Percentiles rank a stretch among this genome's conserved stretches.
Evolutionary conservation across 2,797 vertebrate species (phyloP).

Genomic region (Atherinosoma microstoma): DNA sequence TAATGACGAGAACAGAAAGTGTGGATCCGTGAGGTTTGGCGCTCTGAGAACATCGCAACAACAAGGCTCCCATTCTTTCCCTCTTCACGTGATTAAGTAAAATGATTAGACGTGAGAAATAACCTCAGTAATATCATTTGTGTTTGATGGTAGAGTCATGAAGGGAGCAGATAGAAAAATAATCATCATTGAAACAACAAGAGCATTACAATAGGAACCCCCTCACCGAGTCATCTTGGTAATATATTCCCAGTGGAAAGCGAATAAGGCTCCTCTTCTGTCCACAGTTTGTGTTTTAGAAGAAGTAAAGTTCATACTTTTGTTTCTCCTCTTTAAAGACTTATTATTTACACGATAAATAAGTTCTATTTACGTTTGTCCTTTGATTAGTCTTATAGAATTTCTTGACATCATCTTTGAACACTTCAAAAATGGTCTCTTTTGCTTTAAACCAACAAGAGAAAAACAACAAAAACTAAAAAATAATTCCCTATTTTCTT

Average conservation of each 20-base stretch:
- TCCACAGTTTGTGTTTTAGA: constrained; percentile 79
- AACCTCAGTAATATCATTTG: constrained; percentile 46
- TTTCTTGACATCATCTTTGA: constrained; percentile 84
- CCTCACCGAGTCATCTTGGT: constrained; percentile 56
- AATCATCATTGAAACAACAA: constrained; percentile 83
- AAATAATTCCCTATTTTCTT: constrained; percentile 20
- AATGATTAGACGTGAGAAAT: constrained; percentile 56
- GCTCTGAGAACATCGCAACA: constrained; percentile 46
- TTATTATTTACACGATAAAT: constrained; percentile 87
- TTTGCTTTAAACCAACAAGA: constrained; percentile 51
- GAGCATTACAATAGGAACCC: constrained; percentile 71
- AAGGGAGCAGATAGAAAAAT: constrained; percentile 86
- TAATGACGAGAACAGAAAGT: constrained; percentile 51
- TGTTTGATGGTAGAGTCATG: constrained; percentile 61
- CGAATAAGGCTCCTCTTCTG: constrained; percentile 81
- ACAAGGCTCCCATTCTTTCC: constrained; percentile 40
- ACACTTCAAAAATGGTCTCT: constrained; percentile 67
- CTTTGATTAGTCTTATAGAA: constrained; percentile 72
- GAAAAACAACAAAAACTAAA: constrained; percentile 27
- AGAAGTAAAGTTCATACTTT: constrained; percentile 79
- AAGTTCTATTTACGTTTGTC: constrained; percentile 78
- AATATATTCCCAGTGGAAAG: constrained; percentile 67
- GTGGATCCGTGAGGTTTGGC: constrained; percentile 52
- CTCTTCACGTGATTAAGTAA: constrained; percentile 39
- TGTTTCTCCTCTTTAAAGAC: constrained; percentile 73